A percentile compares a stretch with the other conserved stretches of the same genome.
These are phyloP conservation scores for Eleginops maclovinus DNA, from an alignment of 2,113 vertebrate genomes.

Conservation along the genomic window DNA sequence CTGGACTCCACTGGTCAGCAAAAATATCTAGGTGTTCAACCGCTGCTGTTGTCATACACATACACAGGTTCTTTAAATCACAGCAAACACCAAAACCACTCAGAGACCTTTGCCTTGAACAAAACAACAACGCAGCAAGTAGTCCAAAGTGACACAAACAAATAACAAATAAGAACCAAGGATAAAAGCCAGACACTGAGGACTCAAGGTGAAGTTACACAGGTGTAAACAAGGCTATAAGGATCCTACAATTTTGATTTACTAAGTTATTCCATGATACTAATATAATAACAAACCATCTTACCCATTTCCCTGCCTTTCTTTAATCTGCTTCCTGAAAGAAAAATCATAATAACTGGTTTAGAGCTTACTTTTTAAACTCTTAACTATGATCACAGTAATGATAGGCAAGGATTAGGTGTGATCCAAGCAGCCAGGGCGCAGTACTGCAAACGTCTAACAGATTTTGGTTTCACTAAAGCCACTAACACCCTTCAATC, in stretches of 20 bases:
- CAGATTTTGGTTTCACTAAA: constrained; percentile 1
- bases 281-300: neutral
- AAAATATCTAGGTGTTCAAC: constrained; percentile 53
- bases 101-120: constrained; percentile 64
- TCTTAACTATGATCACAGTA: constrained; percentile 3
- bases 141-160: constrained; percentile 50
- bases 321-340: neutral
- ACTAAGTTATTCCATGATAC: neutral
- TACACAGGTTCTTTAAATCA: constrained; percentile 67
- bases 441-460: constrained; percentile 3
- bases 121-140: constrained; percentile 67
- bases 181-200: constrained; percentile 1
- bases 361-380: constrained; percentile 22
- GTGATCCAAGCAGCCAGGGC: constrained; percentile 3
- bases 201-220: constrained; percentile 40
- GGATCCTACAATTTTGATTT: neutral
- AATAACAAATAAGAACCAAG: constrained; percentile 40
- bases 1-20: constrained; percentile 59
- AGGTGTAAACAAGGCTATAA: neutral
- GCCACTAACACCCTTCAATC: neutral
- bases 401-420: constrained; percentile 6
- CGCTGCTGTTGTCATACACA: constrained; percentile 22
- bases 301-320: neutral
- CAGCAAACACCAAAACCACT: constrained; percentile 51
- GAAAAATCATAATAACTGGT: neutral